Evolutionary conservation across 2,888 invertebrate genomes (phyloP).

Genomic region (Suillia variegata): DNA sequence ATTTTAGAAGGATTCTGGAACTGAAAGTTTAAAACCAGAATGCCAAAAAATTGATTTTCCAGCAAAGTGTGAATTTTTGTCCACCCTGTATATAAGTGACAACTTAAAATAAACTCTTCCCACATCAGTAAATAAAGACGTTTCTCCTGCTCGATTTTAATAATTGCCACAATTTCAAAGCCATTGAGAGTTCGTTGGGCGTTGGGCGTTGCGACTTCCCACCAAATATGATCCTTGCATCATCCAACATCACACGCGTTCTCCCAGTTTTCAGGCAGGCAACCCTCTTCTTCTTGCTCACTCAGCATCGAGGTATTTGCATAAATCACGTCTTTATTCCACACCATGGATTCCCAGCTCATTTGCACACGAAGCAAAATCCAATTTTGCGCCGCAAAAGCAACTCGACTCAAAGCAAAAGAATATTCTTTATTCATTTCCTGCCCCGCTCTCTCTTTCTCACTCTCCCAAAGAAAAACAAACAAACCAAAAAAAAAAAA

Average conservation of each 20-base stretch:
- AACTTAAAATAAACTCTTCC: no score
- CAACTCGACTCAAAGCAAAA: neutral
- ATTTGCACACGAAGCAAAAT: neutral
- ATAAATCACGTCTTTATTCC: neutral
- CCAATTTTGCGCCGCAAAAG: neutral
- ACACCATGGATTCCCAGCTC: neutral
- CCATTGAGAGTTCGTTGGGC: neutral
- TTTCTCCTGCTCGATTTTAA: neutral
- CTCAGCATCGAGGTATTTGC: no score
- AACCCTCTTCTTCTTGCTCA: no score
- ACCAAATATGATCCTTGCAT: no score
- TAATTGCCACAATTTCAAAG: slow-evolving; percentile 14
- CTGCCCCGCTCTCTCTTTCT: neutral
- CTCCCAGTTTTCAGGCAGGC: no score
- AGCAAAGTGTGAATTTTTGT: no score
- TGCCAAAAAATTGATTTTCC: no score
- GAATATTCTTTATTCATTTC: neutral
- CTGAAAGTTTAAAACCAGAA: no score
- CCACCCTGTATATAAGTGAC: no score
- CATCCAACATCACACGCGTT: no score
- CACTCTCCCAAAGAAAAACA: no score
- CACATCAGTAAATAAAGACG: neutral
- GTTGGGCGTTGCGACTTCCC: neutral
- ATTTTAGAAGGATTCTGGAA: no score
- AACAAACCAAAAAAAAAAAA: neutral